phyloP scores from a whole-genome alignment of 1,140 invertebrate species.

The Cydia pomonella region DNA sequence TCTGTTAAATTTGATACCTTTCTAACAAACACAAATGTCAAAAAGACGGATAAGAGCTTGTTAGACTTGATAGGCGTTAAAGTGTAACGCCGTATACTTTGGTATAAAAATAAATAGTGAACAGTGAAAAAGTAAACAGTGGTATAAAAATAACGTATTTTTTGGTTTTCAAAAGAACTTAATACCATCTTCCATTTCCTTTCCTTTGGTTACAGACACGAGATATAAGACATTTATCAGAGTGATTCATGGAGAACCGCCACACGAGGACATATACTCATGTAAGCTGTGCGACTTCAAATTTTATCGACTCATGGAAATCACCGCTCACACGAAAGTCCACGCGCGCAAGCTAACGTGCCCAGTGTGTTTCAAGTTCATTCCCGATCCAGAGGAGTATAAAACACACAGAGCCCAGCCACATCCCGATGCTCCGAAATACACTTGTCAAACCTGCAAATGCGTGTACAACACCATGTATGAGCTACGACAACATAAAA shows the following conservation, averaged over 20 bases:
- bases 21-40: too few species aligned
- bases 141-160: too few species aligned
- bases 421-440: background rate
- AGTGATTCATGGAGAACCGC: background rate
- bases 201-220: slow-evolving; percentile 9
- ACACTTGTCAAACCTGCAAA: background rate
- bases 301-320: background rate
- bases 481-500: background rate
- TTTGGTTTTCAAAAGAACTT: too few species aligned
- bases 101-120: too few species aligned
- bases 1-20: too few species aligned
- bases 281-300: background rate
- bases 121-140: too few species aligned
- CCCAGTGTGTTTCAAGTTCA: background rate
- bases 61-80: too few species aligned
- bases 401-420: background rate
- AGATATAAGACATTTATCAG: background rate
- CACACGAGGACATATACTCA: background rate
- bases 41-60: too few species aligned
- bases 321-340: background rate
- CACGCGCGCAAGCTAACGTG: background rate
- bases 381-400: background rate
- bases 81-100: too few species aligned
- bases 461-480: background rate
- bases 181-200: background rate